Base-by-base conservation (phyloP, 2,888 invertebrate genomes). In the Andrena bucephala region DNA sequence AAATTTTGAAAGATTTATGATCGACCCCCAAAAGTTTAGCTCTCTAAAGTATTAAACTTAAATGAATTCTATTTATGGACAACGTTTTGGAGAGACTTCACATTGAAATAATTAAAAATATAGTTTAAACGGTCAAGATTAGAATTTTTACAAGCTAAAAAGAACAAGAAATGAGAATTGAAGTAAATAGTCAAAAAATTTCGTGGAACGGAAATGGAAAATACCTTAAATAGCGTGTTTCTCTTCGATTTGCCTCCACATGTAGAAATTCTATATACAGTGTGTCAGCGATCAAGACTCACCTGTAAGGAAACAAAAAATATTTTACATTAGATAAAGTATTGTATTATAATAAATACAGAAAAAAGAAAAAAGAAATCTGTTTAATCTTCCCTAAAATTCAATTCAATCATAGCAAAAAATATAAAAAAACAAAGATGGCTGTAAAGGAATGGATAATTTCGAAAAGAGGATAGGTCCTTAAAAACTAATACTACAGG, bases 221-320 rank as follows among this genome's bases (percentile, higher is more conserved):
- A 54, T 81, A 81, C 81, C 81, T 81, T 79, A 1, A 27, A 20
- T n/a, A 27, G 10, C 24, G 24, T 29, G 59, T 68, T 31, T 48
- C n/a, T 20, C 36, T 33, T 78, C 79, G 1, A 6, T 27, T 81
- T 57, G n/a, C 16, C 24, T 42, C 42, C 66, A 31, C 31, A 8
- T n/a, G 36, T 70, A 16, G 13, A 27, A 20, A 27, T 24, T 31
- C 48, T 13, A 13, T 50, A 4, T 4, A 42, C 2, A 16, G 54
- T n/a, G 8, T 42, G 3, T 31, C 65, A 60, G 24, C n/a, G 52
- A 60, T 65, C 10, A 20, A 29, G 24, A 29, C 71, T 81, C 63
- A 81, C 81, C 81, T 81, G 20, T 4, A 66, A 78, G 1, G 5
- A 67, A 63, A 42, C 42, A 33, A 24, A 13, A 2, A 63, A 67